Conservation (phyloP, 64 coral and sea anemone genomes). For the Actinia equina region DNA sequence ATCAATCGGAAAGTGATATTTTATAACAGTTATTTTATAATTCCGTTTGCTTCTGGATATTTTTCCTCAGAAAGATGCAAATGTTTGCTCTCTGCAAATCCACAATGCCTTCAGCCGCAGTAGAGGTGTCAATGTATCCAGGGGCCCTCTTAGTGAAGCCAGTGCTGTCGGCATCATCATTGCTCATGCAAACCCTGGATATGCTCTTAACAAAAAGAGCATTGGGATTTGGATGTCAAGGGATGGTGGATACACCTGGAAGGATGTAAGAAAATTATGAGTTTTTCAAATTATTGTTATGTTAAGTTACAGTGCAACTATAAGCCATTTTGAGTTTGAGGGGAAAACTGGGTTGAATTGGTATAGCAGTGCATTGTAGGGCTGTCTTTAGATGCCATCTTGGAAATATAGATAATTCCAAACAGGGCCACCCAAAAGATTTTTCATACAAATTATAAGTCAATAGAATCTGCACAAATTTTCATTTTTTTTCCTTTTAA, state of each 20-base stretch:
- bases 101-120: conserved; percentile 71
- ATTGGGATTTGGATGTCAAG: conserved; percentile 69
- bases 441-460: no score
- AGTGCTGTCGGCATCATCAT: conserved; percentile 74
- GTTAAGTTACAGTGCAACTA: no score
- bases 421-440: no score
- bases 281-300: no score
- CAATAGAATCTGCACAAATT: no score
- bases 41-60: background rate
- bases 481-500: no score
- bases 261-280: conserved; percentile 23
- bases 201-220: conserved; percentile 23
- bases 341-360: no score
- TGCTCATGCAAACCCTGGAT: conserved; percentile 60
- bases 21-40: background rate
- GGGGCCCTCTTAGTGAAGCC: conserved; percentile 58
- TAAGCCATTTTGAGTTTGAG: no score
- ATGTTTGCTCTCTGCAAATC: conserved; percentile 59
- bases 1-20: no score
- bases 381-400: no score
- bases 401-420: no score
- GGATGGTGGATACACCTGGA: conserved; percentile 82
- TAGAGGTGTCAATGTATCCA: conserved; percentile 33
- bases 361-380: no score
- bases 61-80: conserved; percentile 6